A percentile compares a stretch with the other conserved stretches of the same genome.
Evolutionary conservation across 1,140 invertebrate genomes (phyloP).

Genomic region (Parapsyche elsis): DNA sequence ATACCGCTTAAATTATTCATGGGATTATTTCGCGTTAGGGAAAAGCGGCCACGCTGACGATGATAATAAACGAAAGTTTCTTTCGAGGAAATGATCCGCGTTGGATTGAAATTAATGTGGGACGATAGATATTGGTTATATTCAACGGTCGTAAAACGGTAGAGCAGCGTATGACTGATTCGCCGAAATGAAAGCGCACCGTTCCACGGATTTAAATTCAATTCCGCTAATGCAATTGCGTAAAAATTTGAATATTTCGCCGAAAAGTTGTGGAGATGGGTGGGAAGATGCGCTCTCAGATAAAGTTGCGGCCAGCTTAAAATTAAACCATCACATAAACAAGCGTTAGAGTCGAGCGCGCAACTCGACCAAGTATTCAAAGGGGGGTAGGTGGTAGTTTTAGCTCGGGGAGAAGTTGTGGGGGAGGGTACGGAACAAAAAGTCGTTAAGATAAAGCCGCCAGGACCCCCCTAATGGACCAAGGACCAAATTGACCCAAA

Average conservation of each 20-base stretch:
- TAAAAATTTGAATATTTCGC: background rate
- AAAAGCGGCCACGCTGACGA: background rate
- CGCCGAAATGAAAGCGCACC: background rate
- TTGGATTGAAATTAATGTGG: background rate
- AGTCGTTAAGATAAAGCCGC: slow-evolving; percentile 43
- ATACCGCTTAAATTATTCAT: slow-evolving; percentile 17
- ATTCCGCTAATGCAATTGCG: background rate
- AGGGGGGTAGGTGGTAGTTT: background rate
- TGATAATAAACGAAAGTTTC: slow-evolving; percentile 20
- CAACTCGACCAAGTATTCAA: background rate
- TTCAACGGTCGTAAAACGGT: too few species aligned
- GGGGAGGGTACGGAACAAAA: slow-evolving; percentile 31
- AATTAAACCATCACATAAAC: slow-evolving; percentile 47
- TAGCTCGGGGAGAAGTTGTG: background rate
- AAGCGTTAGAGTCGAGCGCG: slow-evolving; percentile 31
- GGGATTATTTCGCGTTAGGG: slow-evolving; percentile 27
- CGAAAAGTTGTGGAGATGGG: background rate
- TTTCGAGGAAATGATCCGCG: background rate
- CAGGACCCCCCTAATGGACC: slow-evolving; percentile 41
- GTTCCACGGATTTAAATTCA: background rate
- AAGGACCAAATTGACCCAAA: slow-evolving; percentile 40
- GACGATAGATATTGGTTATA: too few species aligned
- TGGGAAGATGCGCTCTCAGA: slow-evolving; percentile 6
- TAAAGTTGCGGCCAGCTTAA: slow-evolving; percentile 42
- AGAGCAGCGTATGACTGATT: too few species aligned